Evolutionary conservation across 2,113 vertebrate species (phyloP).

Genomic region (Euleptes europaea): DNA sequence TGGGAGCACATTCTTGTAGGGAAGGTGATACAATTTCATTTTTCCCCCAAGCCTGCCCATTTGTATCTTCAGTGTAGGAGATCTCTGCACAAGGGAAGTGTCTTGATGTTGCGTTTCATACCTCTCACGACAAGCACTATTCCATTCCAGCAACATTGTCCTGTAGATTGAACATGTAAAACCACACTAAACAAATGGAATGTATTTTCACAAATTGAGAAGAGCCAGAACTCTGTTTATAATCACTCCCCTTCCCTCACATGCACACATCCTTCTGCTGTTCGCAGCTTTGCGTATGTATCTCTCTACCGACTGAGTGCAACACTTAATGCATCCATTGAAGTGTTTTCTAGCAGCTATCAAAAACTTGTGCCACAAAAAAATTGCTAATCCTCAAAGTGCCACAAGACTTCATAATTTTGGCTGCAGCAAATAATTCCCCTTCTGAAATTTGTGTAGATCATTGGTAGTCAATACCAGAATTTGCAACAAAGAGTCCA

Average conservation of each 20-base stretch:
- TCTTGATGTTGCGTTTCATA: conserved; percentile 70
- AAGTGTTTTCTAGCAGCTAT: too few species aligned
- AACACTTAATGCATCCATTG: too few species aligned
- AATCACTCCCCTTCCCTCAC: too few species aligned
- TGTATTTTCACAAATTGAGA: neutral
- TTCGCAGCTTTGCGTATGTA: too few species aligned
- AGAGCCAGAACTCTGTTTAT: too few species aligned
- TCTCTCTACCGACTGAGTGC: too few species aligned
- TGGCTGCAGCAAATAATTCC: too few species aligned
- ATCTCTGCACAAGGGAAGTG: conserved; percentile 65
- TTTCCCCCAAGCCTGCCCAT: conserved; percentile 54
- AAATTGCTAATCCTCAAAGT: too few species aligned
- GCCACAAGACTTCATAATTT: too few species aligned
- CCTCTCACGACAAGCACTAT: conserved; percentile 55
- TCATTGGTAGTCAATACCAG: neutral
- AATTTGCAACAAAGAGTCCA: neutral
- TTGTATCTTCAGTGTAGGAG: conserved; percentile 60
- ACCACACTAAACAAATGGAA: neutral
- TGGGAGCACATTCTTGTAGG: conserved; percentile 43
- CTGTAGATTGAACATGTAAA: conserved; percentile 43
- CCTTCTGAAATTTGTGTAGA: neutral
- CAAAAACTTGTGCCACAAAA: too few species aligned
- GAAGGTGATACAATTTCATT: conserved; percentile 60
- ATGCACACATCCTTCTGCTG: too few species aligned
- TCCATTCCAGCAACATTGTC: conserved; percentile 60